A percentile compares a stretch with the other conserved stretches of the same genome.
These are phyloP conservation scores for Alethe castanea DNA, from an alignment of 2,113 vertebrate genomes.

Conservation along the genomic window DNA sequence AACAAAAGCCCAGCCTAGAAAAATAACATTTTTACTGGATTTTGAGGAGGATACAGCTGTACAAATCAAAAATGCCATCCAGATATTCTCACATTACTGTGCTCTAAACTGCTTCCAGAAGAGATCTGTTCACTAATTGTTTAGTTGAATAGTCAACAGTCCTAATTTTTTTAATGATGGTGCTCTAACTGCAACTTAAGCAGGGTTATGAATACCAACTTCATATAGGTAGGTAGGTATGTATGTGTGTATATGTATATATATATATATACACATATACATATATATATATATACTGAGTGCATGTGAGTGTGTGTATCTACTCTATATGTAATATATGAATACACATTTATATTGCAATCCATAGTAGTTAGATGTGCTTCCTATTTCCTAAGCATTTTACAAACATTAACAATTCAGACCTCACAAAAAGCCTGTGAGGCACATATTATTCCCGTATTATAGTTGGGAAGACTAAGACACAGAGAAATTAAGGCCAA, in stretches of 20 bases:
- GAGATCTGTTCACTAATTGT: constrained; percentile 56
- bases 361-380: neutral
- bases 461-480: constrained; percentile 49
- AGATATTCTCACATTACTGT: constrained; percentile 75
- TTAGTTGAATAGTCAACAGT: constrained; percentile 71
- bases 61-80: constrained; percentile 74
- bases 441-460: neutral
- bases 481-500: constrained; percentile 45
- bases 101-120: constrained; percentile 67
- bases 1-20: constrained; percentile 84
- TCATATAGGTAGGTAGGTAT: neutral
- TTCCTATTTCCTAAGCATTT: constrained; percentile 47
- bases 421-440: constrained; percentile 36
- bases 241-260: neutral
- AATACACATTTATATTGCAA: neutral
- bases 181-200: constrained; percentile 64
- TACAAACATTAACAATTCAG: constrained; percentile 26
- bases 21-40: constrained; percentile 83
- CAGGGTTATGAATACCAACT: constrained; percentile 44
- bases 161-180: constrained; percentile 52
- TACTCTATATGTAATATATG: constrained; percentile 20
- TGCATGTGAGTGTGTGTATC: constrained; percentile 34
- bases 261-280: neutral
- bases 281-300: neutral
- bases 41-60: constrained; percentile 79